Conservation (phyloP, 1,140 invertebrate genomes). For the Batillaria attramentaria region DNA sequence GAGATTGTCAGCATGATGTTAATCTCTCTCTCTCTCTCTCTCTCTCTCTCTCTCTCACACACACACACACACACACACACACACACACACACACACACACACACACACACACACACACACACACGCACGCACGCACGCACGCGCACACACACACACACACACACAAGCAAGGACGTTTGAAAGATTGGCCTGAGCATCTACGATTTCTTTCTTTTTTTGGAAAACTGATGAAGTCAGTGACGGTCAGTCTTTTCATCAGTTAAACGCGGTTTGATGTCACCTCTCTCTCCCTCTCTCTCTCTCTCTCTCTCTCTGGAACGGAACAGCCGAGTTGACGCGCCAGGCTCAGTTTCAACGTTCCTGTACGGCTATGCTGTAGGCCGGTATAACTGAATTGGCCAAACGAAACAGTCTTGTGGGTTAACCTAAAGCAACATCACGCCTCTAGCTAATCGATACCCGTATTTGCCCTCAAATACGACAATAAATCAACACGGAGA, state of each 20-base stretch:
- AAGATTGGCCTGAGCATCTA: not conserved
- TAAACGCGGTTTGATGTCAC: not conserved
- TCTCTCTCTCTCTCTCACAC: not conserved
- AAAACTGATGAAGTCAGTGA: not conserved
- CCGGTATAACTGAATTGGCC: too few species aligned
- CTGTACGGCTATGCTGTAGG: too few species aligned
- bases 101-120: not conserved
- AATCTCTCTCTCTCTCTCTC: not conserved
- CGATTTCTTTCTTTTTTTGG: too few species aligned
- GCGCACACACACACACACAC: not conserved
- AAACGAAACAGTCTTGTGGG: too few species aligned
- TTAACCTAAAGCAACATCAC: too few species aligned
- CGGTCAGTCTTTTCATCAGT: not conserved
- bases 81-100: not conserved
- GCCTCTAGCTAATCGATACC: too few species aligned
- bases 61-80: not conserved
- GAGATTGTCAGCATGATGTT: not conserved
- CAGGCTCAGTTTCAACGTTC: too few species aligned
- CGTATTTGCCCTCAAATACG: too few species aligned
- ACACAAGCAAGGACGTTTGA: not conserved
- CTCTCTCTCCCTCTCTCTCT: not conserved
- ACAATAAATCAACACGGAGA: too few species aligned
- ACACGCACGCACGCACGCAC: conserved; percentile 3
- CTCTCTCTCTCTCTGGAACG: not conserved
- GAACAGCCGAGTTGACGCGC: too few species aligned